These are phyloP conservation scores for Neopipo cinnamomea DNA, from an alignment of 2,113 vertebrate genomes.

Conservation along the genomic window DNA sequence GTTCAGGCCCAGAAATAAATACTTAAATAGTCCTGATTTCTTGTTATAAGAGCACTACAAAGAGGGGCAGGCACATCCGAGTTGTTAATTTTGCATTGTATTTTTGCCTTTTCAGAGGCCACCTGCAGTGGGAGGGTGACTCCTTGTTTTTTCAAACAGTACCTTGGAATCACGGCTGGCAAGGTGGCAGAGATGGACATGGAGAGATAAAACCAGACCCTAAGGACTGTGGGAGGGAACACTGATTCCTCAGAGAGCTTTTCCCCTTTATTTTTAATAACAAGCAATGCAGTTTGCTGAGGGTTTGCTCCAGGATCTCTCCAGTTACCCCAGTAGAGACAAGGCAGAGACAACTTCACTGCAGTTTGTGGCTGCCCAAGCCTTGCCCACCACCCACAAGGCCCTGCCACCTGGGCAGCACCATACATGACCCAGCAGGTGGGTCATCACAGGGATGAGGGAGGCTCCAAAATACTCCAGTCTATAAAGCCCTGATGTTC, in stretches of 20 bases:
- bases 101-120: neutral
- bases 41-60: neutral
- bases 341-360: neutral
- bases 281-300: neutral
- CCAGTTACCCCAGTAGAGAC: neutral
- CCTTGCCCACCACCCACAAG: accelerated
- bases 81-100: neutral
- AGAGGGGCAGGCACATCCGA: neutral
- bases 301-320: neutral
- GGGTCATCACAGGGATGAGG: neutral
- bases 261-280: neutral
- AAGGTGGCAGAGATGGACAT: too few relatives aligned
- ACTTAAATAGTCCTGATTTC: neutral
- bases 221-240: neutral
- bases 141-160: neutral
- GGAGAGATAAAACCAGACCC: neutral
- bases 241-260: neutral
- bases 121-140: neutral
- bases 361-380: neutral
- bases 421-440: neutral
- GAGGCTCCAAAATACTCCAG: neutral
- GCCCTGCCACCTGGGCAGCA: accelerated
- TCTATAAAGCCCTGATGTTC: neutral
- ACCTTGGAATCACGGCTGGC: neutral
- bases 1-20: neutral